phyloP scores from a whole-genome alignment of 2,888 invertebrate species.

The Diplazon laetatorius region DNA sequence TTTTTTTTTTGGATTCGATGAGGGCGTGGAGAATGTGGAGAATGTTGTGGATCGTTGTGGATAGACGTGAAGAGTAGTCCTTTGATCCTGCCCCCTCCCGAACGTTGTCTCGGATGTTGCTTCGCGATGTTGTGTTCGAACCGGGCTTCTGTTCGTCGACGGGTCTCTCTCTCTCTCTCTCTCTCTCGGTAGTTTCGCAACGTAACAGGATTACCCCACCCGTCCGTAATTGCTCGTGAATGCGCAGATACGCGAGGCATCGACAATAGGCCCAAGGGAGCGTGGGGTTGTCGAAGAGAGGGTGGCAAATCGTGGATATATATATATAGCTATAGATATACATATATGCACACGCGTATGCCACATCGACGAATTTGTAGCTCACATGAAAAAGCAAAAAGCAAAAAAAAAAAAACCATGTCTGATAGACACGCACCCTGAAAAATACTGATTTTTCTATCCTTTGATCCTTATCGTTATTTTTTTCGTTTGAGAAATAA shows the following conservation, averaged over 20 bases:
- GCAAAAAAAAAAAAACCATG: neutral
- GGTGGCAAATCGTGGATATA: slow-evolving; percentile 30
- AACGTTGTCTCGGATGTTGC: slow-evolving; percentile 66
- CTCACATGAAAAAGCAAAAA: no score
- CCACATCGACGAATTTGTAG: neutral
- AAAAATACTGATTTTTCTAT: no score
- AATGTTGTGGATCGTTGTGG: slow-evolving; percentile 69
- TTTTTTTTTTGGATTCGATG: slow-evolving; percentile 39
- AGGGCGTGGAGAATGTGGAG: slow-evolving; percentile 55
- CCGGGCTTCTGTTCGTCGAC: slow-evolving; percentile 71
- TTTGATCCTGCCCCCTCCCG: slow-evolving; percentile 78
- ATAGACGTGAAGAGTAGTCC: slow-evolving; percentile 73
- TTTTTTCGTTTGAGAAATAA: no score
- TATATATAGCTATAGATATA: slow-evolving; percentile 2
- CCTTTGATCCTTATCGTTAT: no score
- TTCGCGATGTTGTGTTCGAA: no score
- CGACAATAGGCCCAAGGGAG: slow-evolving; percentile 72
- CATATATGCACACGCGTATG: no score
- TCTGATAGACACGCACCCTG: neutral
- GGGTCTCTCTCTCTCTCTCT: no score
- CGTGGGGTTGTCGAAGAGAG: slow-evolving; percentile 52
- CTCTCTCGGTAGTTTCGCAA: slow-evolving; percentile 47
- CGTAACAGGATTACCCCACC: slow-evolving; percentile 81
- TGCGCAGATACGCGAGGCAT: slow-evolving; percentile 74
- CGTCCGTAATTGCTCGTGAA: slow-evolving; percentile 82